These are phyloP conservation scores for Ametastegia equiseti DNA, from an alignment of 2,888 invertebrate species.

Conservation along the genomic window DNA sequence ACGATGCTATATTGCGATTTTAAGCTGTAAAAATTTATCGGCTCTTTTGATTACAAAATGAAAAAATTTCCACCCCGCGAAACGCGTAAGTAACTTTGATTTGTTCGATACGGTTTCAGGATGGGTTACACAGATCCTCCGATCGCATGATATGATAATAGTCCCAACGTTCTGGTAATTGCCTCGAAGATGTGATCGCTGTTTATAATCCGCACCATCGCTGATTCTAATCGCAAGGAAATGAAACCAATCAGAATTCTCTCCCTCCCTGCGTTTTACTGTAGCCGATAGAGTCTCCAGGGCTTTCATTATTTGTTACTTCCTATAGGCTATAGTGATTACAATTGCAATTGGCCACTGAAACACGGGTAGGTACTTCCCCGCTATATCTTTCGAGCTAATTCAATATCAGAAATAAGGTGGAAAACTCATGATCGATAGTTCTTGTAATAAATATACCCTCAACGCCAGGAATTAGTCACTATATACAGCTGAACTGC, in stretches of 20 bases:
- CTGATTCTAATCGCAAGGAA: conserved; percentile 35
- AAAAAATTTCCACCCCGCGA: too few relatives aligned
- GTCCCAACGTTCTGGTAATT: neutral
- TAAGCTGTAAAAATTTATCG: too few relatives aligned
- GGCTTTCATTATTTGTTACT: conserved; percentile 40
- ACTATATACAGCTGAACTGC: too few relatives aligned
- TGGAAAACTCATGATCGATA: neutral
- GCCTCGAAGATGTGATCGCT: conserved; percentile 25
- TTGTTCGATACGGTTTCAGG: neutral
- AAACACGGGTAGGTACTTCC: conserved; percentile 1
- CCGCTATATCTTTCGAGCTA: conserved; percentile 5
- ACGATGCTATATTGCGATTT: too few relatives aligned
- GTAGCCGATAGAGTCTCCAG: neutral
- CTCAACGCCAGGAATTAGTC: neutral
- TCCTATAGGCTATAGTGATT: conserved; percentile 24
- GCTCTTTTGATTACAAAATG: too few relatives aligned
- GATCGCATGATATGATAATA: neutral
- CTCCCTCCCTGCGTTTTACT: neutral
- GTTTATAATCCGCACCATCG: conserved; percentile 33
- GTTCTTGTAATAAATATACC: neutral
- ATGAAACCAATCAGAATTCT: conserved; percentile 40
- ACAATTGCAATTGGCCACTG: conserved; percentile 31
- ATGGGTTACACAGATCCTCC: neutral
- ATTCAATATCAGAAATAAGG: conserved; percentile 27
- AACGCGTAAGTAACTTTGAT: too few relatives aligned